phyloP scores from a whole-genome alignment of 2,888 invertebrate genomes.

The Ceriagrion tenellum region DNA sequence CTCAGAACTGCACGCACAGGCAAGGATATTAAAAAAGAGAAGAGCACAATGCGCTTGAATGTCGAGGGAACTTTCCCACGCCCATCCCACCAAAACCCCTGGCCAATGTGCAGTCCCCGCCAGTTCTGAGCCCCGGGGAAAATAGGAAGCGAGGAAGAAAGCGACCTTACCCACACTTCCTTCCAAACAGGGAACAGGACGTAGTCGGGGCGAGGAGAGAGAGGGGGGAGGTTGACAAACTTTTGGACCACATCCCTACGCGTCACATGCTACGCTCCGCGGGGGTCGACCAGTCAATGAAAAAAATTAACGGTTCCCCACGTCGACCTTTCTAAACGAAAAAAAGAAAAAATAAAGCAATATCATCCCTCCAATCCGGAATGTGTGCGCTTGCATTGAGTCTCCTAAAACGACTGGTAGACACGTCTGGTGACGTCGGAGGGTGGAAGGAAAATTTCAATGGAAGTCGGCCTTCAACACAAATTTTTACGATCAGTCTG shows the following conservation, averaged over 20 bases:
- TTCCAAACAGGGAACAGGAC: neutral
- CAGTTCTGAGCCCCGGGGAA: neutral
- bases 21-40: neutral
- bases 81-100: neutral
- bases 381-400: neutral
- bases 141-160: constrained; percentile 2
- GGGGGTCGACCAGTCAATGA: neutral
- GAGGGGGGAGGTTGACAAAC: constrained; percentile 12
- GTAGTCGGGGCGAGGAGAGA: neutral
- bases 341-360: neutral
- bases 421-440: neutral
- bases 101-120: neutral
- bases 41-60: neutral
- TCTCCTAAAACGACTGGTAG: neutral
- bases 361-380: neutral
- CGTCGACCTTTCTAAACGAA: neutral
- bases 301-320: neutral
- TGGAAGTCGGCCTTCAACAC: neutral
- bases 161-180: neutral
- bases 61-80: neutral
- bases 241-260: neutral
- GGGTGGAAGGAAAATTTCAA: neutral
- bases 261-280: neutral
- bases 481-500: neutral
- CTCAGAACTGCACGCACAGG: neutral